These are phyloP conservation scores for Sapajus apella DNA, from an alignment of 2,113 vertebrate genomes.

Conservation along the genomic window DNA sequence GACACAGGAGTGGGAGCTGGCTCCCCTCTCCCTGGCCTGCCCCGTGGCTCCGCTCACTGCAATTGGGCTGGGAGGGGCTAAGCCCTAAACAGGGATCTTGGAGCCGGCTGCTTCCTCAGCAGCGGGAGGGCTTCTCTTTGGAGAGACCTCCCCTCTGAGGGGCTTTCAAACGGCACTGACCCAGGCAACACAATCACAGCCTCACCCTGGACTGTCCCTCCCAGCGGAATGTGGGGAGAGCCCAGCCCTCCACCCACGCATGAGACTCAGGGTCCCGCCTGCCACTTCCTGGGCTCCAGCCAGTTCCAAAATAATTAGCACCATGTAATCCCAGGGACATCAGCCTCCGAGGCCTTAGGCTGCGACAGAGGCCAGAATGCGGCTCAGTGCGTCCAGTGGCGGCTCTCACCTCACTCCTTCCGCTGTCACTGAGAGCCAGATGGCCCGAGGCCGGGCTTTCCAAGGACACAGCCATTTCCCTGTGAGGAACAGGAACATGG, in stretches of 20 bases:
- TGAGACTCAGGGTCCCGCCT: no score
- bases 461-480: background rate
- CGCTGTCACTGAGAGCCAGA: background rate
- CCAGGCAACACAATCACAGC: background rate
- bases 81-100: no score
- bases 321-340: fast-evolving
- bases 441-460: fast-evolving
- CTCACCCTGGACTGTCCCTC: background rate
- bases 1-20: fast-evolving
- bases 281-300: background rate
- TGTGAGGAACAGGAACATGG: fast-evolving
- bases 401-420: fast-evolving
- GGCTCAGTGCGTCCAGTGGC: background rate
- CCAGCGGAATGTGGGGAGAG: background rate
- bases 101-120: background rate
- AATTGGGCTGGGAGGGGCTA: background rate
- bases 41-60: background rate
- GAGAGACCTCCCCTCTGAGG: background rate
- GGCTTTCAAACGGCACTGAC: background rate
- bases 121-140: background rate
- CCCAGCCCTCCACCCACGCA: fast-evolving
- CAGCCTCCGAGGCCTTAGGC: background rate
- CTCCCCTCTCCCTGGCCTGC: fast-evolving
- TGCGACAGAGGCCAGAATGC: fast-evolving
- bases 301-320: background rate